A percentile compares a stretch with the other conserved stretches of the same genome.
Evolutionary conservation across 2,113 vertebrate species (phyloP).

Genomic region (Crotophaga sulcirostris): DNA sequence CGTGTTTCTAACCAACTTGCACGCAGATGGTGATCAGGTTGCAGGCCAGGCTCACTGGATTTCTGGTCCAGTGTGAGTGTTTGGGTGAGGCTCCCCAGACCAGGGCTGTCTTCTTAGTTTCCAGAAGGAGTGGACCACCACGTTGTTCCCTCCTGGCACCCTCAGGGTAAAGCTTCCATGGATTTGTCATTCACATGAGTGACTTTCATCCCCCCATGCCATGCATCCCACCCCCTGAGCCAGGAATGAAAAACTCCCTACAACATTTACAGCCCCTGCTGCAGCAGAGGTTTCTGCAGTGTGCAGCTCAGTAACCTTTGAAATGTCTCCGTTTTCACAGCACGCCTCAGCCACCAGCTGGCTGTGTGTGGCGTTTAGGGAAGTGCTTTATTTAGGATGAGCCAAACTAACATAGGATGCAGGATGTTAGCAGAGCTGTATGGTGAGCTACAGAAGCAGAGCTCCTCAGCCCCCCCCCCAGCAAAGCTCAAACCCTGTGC

Average conservation of each 20-base stretch:
- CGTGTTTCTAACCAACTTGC: fast-evolving
- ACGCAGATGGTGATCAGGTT: fast-evolving
- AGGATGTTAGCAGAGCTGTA: neutral
- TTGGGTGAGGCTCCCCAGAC: fast-evolving
- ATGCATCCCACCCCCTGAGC: neutral
- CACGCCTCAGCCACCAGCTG: neutral
- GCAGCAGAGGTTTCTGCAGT: neutral
- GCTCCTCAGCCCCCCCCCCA: fast-evolving
- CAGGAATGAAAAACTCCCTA: neutral
- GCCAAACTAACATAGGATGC: neutral
- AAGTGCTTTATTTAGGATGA: neutral
- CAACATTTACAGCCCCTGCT: neutral
- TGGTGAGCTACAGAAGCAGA: neutral
- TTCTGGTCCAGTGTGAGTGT: neutral
- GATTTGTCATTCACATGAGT: neutral
- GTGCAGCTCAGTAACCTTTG: fast-evolving
- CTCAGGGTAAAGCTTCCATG: neutral
- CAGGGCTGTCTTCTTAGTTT: neutral
- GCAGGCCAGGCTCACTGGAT: neutral
- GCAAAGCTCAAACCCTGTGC: fast-evolving
- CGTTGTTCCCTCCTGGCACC: neutral
- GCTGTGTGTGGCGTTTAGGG: fast-evolving
- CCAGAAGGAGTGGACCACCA: neutral
- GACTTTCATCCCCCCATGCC: fast-evolving
- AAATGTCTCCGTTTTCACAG: fast-evolving